A percentile compares a stretch with the other conserved stretches of the same genome.
Conservation (phyloP, 2,113 vertebrate genomes). For the Mormyrus iriodes region DNA sequence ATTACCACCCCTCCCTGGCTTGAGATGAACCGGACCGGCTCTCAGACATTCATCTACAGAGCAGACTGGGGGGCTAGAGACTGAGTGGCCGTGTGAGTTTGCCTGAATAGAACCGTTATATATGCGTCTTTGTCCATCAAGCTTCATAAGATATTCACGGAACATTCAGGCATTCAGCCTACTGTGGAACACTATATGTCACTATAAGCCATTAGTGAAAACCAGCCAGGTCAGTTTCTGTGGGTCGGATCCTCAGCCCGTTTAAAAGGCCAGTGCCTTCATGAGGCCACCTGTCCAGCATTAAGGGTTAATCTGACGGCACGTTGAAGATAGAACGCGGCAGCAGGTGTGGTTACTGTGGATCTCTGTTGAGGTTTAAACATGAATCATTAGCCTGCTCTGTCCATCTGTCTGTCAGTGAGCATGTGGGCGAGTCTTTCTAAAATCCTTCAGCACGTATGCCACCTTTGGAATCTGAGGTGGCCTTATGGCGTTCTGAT, state of each 20-base stretch:
- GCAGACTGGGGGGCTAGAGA: neutral
- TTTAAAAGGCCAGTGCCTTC: neutral
- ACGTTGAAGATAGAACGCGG: neutral
- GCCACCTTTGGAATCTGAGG: neutral
- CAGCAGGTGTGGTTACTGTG: neutral
- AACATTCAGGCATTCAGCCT: no score
- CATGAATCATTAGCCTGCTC: neutral
- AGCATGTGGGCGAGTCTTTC: neutral
- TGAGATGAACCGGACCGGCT: neutral
- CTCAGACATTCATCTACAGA: conserved; percentile 7
- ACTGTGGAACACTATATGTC: neutral
- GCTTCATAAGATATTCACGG: neutral
- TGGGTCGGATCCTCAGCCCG: neutral
- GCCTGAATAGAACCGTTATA: neutral
- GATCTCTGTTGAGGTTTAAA: neutral
- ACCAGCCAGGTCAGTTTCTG: neutral
- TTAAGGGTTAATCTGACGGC: neutral
- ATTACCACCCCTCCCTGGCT: neutral
- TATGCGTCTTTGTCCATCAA: neutral
- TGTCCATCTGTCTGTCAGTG: neutral
- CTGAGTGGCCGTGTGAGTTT: conserved; percentile 3
- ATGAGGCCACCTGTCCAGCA: neutral
- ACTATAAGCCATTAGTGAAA: neutral
- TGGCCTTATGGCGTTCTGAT: neutral
- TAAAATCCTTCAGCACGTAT: neutral